Evolutionary conservation across 1,140 invertebrate species (phyloP).

Genomic region (Ips nitidus): DNA sequence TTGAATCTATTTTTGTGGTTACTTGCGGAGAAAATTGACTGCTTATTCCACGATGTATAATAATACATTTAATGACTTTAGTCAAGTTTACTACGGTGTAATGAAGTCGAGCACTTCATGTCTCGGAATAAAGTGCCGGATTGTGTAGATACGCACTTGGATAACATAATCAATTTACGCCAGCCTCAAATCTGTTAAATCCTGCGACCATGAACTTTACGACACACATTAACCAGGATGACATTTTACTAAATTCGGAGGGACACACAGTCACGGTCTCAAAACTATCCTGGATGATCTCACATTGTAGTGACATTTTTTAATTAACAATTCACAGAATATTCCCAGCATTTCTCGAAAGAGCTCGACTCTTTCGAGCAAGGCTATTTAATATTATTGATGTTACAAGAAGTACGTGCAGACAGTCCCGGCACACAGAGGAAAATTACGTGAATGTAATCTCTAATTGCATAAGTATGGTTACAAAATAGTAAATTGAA

Average conservation of each 20-base stretch:
- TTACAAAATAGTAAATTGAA: not conserved
- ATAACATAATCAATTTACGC: constrained; percentile 10
- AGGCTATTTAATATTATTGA: no score
- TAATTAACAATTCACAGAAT: no score
- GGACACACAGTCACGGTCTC: not conserved
- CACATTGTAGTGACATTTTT: not conserved
- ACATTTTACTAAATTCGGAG: constrained; percentile 16
- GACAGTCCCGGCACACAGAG: not conserved
- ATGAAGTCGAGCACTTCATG: no score
- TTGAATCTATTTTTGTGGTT: constrained; percentile 18
- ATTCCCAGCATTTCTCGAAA: no score
- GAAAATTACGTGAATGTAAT: constrained; percentile 2
- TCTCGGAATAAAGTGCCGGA: no score
- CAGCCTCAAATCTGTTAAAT: not conserved
- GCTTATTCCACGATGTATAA: constrained; percentile 1
- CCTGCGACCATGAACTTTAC: constrained; percentile 13
- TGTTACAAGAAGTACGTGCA: no score
- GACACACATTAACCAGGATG: constrained; percentile 13
- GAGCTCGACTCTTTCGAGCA: no score
- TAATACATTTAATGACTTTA: not conserved
- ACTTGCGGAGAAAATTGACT: not conserved
- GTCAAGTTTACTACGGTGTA: no score
- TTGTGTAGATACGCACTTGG: not conserved
- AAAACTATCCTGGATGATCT: not conserved
- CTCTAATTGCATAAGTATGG: constrained; percentile 1